Evolutionary conservation across 2,113 vertebrate species (phyloP).

Genomic region (Thymallus thymallus): DNA sequence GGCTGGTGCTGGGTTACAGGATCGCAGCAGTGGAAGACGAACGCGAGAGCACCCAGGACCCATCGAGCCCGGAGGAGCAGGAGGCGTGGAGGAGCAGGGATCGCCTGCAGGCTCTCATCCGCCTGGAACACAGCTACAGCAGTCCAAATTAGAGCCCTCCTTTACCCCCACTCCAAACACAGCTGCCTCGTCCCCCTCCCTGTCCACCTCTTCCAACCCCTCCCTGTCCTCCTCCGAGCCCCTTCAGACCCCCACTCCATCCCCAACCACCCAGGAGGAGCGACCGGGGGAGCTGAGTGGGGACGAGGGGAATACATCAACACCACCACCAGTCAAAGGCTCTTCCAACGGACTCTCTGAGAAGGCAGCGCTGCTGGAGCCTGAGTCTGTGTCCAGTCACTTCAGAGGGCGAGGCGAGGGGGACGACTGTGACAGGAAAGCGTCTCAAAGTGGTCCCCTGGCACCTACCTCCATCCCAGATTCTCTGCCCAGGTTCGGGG

Average conservation of each 20-base stretch:
- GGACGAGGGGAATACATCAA: conserved; percentile 38
- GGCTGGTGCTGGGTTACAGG: conserved; percentile 81
- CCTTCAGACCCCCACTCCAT: conserved; percentile 51
- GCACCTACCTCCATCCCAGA: conserved; percentile 78
- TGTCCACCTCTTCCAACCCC: conserved; percentile 59
- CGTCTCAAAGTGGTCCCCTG: conserved; percentile 28
- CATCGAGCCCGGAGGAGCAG: conserved; percentile 78
- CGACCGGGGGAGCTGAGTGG: conserved; percentile 30
- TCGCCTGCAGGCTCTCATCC: conserved; percentile 76
- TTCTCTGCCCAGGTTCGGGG: conserved; percentile 75
- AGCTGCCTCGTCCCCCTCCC: conserved; percentile 35
- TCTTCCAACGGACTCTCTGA: conserved; percentile 37
- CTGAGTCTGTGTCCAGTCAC: conserved; percentile 20
- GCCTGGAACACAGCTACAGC: conserved; percentile 96
- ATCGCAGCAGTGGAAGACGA: conserved; percentile 74
- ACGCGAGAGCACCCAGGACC: conserved; percentile 79
- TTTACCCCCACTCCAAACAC: conserved; percentile 45
- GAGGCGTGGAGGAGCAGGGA: conserved; percentile 76
- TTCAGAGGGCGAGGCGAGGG: conserved; percentile 18
- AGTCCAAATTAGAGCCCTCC: conserved; percentile 68
- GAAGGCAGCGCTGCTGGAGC: conserved; percentile 42
- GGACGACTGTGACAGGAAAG: conserved; percentile 19
- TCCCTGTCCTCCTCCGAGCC: conserved; percentile 58
- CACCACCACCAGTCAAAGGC: conserved; percentile 28
- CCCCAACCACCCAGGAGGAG: conserved; percentile 50